Evolutionary conservation across 2,888 invertebrate species (phyloP), one percentile per base, ranked within the genome.

Genomic region (Polydrusus cervinus): DNA sequence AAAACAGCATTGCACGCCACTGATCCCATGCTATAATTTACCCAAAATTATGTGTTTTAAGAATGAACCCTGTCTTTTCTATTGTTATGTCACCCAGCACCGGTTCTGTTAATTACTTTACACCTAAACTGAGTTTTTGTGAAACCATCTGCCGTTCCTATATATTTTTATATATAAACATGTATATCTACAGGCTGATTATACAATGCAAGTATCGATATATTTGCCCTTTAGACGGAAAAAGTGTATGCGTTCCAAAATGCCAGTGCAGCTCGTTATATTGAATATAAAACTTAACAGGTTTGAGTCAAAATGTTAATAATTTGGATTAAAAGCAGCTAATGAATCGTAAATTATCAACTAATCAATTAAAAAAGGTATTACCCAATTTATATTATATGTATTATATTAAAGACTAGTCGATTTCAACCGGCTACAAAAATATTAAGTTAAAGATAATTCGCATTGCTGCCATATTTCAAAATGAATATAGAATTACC

Each of bases 51-150:
- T 6, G 8, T n/a, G n/a, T 30, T 43, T 43, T n/a, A n/a, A 55
- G 7, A 30, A 5, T n/a, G 30, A 55, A 55, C 25, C 30, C 0
- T 55, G 30, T 55, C 34, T n/a, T 30, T 53, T 53, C 25, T 6
- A 1, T 34, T 55, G 34, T 34, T 55, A 34, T 30, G 14, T 7
- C 30, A 30, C 55, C 34, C 8, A 55, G n/a, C 30, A 34, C 30
- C 14, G 55, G 55, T 55, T 55, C 14, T n/a, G 14, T 7, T 55
- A 55, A 55, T 55, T 55, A 34, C 55, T 55, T 55, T 55, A n/a
- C 55, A 55, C 55, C 55, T 34, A 34, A 25, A 30, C 25, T 25
- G 13, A 6, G 34, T 14, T 34, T 51, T 34, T 55, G 55, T 55
- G 30, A 34, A 55, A 34, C 30, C 55, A 55, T 55, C 55, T 55